These are phyloP conservation scores for Pyrochroa serraticornis DNA, from an alignment of 2,888 invertebrate genomes.

Conservation along the genomic window DNA sequence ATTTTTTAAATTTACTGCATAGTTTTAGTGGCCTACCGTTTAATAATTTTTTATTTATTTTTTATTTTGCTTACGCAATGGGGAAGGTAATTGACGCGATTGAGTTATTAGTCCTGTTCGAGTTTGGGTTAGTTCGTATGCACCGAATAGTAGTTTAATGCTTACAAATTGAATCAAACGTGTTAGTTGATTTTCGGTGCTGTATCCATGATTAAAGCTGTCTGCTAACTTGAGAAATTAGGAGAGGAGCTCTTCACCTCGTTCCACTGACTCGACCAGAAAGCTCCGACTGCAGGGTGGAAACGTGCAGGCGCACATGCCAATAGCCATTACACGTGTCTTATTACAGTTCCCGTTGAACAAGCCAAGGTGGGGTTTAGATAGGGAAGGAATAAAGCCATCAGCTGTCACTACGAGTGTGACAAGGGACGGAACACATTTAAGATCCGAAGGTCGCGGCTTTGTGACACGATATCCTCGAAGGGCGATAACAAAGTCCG, in stretches of 20 bases:
- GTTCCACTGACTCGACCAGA: not conserved
- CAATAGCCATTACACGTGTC: constrained; percentile 21
- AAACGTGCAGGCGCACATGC: constrained; percentile 6
- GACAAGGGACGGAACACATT: constrained; percentile 29
- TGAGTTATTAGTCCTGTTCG: too few species aligned
- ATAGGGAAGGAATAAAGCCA: constrained; percentile 19
- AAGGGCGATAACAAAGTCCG: constrained; percentile 32
- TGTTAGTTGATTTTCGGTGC: not conserved
- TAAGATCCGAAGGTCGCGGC: constrained; percentile 28
- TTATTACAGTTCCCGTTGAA: constrained; percentile 23
- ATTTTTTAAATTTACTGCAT: too few species aligned
- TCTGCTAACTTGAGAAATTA: constrained; percentile 5
- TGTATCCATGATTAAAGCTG: constrained; percentile 5
- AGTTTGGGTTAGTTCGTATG: too few species aligned
- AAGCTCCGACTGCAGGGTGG: not conserved
- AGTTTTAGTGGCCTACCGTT: too few species aligned
- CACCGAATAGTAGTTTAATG: too few species aligned
- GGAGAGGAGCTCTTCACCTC: not conserved
- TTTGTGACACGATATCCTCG: constrained; percentile 30
- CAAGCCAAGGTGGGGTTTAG: constrained; percentile 11
- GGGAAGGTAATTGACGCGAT: too few species aligned
- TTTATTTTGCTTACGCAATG: too few species aligned
- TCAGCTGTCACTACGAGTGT: constrained; percentile 26
- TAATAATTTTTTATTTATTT: too few species aligned
- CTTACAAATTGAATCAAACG: constrained; percentile 1